Base-by-base conservation (phyloP, 2,888 invertebrate genomes). In the Scaptodrosophila latifasciaeformis region DNA sequence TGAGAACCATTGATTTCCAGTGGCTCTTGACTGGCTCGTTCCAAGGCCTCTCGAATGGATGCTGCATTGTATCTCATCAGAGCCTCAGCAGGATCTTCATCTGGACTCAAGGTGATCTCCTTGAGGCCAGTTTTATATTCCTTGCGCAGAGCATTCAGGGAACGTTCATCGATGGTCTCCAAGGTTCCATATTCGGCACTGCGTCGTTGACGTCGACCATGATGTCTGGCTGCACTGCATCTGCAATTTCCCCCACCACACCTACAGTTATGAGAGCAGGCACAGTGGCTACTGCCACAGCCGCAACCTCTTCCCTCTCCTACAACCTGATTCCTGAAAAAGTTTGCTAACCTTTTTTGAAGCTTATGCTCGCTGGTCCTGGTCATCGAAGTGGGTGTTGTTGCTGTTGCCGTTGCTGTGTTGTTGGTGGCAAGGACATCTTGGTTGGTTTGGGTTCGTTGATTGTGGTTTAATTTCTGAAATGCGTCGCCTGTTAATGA, bases 401-500 rank as follows among this genome's bases (percentile, higher is more conserved):
- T n/a, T 10, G 39, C 19, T 53, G 31, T 13, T 3, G 13, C 46
- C 42, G 42, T 27, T 47, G 46, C 52, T 43, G 37, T 52, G 30
- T 39, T 46, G 51, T 31, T 60, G 46, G 27, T 21, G 49, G 2
- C 59, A 42, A 51, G 34, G 49, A 51, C 49, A 19, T 51, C 54
- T 39, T 47, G 29, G 42, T 44, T 35, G 54, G 65, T 18, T 40
- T 39, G 52, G 10, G 27, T 44, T n/a, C n/a, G n/a, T n/a, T n/a
- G n/a, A n/a, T n/a, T n/a, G n/a, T n/a, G 46, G 54, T 59, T 71
- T 70, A 83, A 65, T 81, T 80, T 68, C 85, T 85, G 85, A 85
- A 85, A 85, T 76, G 84, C 85, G 84, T 80, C 85, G 80, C 83
- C 85, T 85, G 85, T 85, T 85, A 85, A 84, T 85, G 80, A 72